Percentiles rank a stretch among this genome's conserved stretches.
These are phyloP conservation scores for Margaritifera margaritifera DNA, from an alignment of 2,888 invertebrate genomes.

Conservation along the genomic window DNA sequence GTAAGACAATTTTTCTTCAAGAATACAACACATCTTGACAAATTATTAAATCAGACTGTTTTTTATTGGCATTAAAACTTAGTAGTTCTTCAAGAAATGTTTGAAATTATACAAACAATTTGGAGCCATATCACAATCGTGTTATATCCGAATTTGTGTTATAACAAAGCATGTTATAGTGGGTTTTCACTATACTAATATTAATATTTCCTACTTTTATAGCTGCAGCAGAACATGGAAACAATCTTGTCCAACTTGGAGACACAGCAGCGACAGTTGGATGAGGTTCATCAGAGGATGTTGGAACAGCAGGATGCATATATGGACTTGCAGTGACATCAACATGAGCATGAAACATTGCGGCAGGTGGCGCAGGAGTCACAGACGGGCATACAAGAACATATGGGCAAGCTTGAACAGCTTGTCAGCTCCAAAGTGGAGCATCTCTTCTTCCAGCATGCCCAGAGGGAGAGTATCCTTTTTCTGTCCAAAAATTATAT, in stretches of 20 bases:
- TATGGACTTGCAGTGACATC: slow-evolving; percentile 54
- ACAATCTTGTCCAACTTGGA: slow-evolving; percentile 53
- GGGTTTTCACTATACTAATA: background rate
- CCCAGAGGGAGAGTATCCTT: slow-evolving; percentile 69
- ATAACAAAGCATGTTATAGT: too few relatives aligned
- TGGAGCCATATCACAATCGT: too few relatives aligned
- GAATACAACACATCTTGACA: too few relatives aligned
- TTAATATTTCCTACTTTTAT: slow-evolving; percentile 14
- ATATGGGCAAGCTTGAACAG: slow-evolving; percentile 64
- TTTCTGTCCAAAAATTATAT: background rate
- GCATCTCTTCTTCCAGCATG: slow-evolving; percentile 60
- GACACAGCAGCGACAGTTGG: slow-evolving; percentile 63
- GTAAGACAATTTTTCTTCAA: too few relatives aligned
- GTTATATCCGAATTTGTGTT: too few relatives aligned
- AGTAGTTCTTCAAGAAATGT: too few relatives aligned
- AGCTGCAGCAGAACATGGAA: slow-evolving; percentile 57
- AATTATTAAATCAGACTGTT: too few relatives aligned
- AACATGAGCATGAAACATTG: slow-evolving; percentile 54
- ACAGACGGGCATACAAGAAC: slow-evolving; percentile 58
- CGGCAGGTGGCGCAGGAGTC: slow-evolving; percentile 52
- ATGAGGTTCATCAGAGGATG: slow-evolving; percentile 54
- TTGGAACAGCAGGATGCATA: slow-evolving; percentile 61
- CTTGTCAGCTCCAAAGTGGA: slow-evolving; percentile 63
- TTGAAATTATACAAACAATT: too few relatives aligned
- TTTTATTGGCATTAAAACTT: too few relatives aligned